These are phyloP conservation scores for Crotalus tigris DNA, from an alignment of 2,113 vertebrate genomes.

Conservation along the genomic window DNA sequence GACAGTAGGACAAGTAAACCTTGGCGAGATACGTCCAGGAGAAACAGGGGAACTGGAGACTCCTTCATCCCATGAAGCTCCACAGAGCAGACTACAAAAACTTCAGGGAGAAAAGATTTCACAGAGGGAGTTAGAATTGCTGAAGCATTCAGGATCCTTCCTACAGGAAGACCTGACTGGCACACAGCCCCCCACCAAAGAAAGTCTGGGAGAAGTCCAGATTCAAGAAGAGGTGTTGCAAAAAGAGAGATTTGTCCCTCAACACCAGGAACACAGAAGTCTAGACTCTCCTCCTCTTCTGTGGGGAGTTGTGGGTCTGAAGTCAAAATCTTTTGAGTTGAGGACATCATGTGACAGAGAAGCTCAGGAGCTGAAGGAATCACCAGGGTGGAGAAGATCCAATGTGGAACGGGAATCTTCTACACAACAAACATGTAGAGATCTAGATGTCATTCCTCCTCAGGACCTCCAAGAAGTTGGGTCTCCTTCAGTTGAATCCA, in stretches of 20 bases:
- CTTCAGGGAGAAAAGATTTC: background rate
- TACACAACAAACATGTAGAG: background rate
- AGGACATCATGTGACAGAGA: background rate
- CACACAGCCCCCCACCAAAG: background rate
- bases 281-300: slow-evolving; percentile 18
- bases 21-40: background rate
- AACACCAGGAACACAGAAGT: background rate
- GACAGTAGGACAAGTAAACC: background rate
- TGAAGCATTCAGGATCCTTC: background rate
- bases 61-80: background rate
- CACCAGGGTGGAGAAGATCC: background rate
- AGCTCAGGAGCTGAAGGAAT: background rate
- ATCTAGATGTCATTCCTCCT: background rate
- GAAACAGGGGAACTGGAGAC: background rate
- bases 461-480: background rate
- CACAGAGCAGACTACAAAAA: background rate
- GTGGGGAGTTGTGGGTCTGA: background rate
- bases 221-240: background rate
- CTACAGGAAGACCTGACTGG: background rate
- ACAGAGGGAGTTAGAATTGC: background rate
- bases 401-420: background rate
- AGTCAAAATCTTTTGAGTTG: slow-evolving; percentile 18
- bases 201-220: background rate
- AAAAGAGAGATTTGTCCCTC: background rate
- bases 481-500: background rate